Evolutionary conservation across 2,797 vertebrate genomes (phyloP).

Genomic region (Danio kyathit): DNA sequence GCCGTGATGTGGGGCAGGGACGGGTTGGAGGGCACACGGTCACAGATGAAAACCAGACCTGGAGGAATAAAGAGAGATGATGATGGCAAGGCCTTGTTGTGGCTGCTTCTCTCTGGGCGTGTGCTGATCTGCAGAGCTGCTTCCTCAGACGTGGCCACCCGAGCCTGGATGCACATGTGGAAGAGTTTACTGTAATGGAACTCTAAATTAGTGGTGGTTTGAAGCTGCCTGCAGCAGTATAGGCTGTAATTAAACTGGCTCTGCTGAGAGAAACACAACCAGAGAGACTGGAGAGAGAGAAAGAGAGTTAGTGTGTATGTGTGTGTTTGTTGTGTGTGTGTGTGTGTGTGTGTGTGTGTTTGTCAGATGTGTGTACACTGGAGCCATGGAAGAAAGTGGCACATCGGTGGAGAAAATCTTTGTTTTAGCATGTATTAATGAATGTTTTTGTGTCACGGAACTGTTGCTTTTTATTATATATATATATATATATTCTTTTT

Average conservation of each 20-base stretch:
- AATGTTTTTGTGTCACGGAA: constrained; percentile 10
- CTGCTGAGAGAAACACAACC: constrained; percentile 85
- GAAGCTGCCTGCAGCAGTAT: constrained; percentile 85
- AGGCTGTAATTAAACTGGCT: constrained; percentile 88
- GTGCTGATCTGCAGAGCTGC: constrained; percentile 75
- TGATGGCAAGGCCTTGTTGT: constrained; percentile 76
- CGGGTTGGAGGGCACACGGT: constrained; percentile 57
- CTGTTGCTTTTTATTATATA: too few relatives aligned
- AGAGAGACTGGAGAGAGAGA: constrained; percentile 70
- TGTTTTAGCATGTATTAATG: constrained; percentile 34
- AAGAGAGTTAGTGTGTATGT: constrained; percentile 34
- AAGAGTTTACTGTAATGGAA: constrained; percentile 90
- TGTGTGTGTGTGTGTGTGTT: constrained; percentile 5
- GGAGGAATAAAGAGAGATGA: constrained; percentile 43
- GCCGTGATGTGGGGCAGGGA: constrained; percentile 66
- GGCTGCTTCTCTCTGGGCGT: constrained; percentile 71
- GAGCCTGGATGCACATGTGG: constrained; percentile 86
- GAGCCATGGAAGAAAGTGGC: constrained; percentile 52
- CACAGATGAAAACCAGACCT: constrained; percentile 62
- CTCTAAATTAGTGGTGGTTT: constrained; percentile 89
- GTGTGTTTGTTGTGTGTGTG: constrained; percentile 16
- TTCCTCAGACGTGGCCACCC: constrained; percentile 87
- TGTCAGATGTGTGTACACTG: constrained; percentile 22
- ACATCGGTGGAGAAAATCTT: constrained; percentile 32
- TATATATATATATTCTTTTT: background rate